Evolutionary conservation across 2,113 vertebrate genomes (phyloP).

Genomic region (Hassar affinis): DNA sequence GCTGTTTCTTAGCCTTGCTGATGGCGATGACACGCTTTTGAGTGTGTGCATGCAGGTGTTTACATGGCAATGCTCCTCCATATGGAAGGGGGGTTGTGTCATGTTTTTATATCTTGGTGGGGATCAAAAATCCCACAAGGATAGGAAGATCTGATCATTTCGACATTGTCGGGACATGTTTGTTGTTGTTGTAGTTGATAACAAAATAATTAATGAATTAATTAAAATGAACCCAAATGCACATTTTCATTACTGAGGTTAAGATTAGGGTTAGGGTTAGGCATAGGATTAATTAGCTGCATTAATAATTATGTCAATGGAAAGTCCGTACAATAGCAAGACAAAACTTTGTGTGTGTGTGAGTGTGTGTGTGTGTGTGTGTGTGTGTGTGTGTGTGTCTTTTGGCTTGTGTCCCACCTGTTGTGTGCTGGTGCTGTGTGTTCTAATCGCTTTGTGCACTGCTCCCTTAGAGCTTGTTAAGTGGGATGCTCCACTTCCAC

Average conservation of each 20-base stretch:
- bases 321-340: no score
- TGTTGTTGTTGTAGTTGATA: not conserved
- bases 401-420: not conserved
- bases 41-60: slow-evolving; percentile 10
- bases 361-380: slow-evolving; percentile 6
- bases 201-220: no score
- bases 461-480: slow-evolving; percentile 43
- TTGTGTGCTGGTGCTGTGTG: slow-evolving; percentile 6
- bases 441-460: slow-evolving; percentile 16
- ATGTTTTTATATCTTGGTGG: not conserved
- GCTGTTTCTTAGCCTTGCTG: slow-evolving; percentile 6
- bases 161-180: not conserved
- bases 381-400: slow-evolving; percentile 3
- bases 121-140: no score
- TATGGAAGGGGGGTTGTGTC: not conserved
- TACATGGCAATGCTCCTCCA: not conserved
- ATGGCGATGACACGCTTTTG: slow-evolving; percentile 27
- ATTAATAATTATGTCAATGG: no score
- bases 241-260: no score
- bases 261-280: no score
- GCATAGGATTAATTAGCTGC: no score
- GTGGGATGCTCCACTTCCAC: slow-evolving; percentile 61
- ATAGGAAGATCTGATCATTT: no score
- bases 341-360: not conserved
- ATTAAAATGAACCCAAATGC: no score